These are phyloP conservation scores for Anisognathus igniventris DNA, from an alignment of 2,797 vertebrate genomes.

Conservation along the genomic window DNA sequence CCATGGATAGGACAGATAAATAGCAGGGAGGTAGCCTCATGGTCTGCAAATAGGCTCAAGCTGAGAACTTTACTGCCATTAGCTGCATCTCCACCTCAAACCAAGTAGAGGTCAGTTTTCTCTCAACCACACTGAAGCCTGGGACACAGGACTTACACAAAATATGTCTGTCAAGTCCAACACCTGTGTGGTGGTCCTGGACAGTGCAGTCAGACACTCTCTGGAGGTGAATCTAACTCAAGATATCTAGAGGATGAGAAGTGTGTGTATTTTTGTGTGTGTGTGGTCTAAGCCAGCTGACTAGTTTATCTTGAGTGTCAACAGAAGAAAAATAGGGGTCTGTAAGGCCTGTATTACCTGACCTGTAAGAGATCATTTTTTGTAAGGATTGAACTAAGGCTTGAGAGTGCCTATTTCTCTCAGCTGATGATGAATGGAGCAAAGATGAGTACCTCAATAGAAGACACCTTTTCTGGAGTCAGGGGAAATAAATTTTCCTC, in stretches of 20 bases:
- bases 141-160: not conserved
- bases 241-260: not conserved
- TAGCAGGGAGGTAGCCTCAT: accelerated
- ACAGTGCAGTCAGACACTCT: not conserved
- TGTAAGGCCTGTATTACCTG: not conserved
- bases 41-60: not conserved
- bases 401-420: not conserved
- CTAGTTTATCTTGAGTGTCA: not conserved
- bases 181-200: not conserved
- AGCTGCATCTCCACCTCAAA: not conserved
- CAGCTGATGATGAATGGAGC: not conserved
- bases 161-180: not conserved
- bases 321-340: not conserved
- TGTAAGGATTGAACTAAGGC: not conserved
- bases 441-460: not conserved
- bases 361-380: not conserved
- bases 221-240: not conserved
- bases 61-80: not conserved
- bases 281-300: not conserved
- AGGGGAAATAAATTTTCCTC: not conserved
- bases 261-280: not conserved
- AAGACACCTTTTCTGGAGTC: not conserved
- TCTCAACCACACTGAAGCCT: not conserved
- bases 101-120: not conserved
- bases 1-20: not conserved